Base-by-base conservation (phyloP, 2,888 invertebrate species). In the Epirrhoe tristata region DNA sequence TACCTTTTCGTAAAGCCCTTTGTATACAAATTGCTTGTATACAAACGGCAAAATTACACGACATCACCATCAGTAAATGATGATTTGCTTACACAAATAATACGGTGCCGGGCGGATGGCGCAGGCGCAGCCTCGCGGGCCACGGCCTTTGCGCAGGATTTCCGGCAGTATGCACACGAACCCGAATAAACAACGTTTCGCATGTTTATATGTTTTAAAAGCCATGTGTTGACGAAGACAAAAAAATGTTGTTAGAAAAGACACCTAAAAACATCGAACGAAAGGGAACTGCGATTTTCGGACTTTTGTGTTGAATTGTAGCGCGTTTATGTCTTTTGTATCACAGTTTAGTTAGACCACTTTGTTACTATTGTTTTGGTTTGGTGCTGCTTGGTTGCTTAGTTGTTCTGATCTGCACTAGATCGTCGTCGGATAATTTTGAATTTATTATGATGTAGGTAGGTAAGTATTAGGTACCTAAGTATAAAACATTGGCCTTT, bases 121-220 rank as follows among this genome's bases (percentile, higher is more conserved):
- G 76, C 78, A 64, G 73, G 74, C 77, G 75, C 83, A 86, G 85
- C 86, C 85, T 85, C 84, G 85, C 74, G 71, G 67, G 74, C 78
- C 71, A 76, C 83, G 91, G 86, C 91, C 91, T 90, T 85, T 82
- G 78, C 82, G 82, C 90, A 90, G 91, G 91, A 92, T 91, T 90
- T 92, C 92, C 92, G 92, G 89, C 88, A 90, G 77, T 82, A 77
- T 82, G 83, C 84, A 81, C 86, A 84, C 84, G 83, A 85, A 82
- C 83, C 81, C 80, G 79, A 78, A 81, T 77, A 75, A 82, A 82
- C 81, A 80, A 75, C 76, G 76, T 70, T 77, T 80, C 73, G 79
- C 71, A 79, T 75, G 76, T 56, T 69, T 64, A 36, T 53, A 54
- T 24, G 24, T 24, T 24, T 59, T 59, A 39, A 51, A 51, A 51